Percentiles rank a stretch among this genome's conserved stretches.
phyloP scores from a whole-genome alignment of 2,888 invertebrate species.

The Mongoloraphidia duomilia region DNA sequence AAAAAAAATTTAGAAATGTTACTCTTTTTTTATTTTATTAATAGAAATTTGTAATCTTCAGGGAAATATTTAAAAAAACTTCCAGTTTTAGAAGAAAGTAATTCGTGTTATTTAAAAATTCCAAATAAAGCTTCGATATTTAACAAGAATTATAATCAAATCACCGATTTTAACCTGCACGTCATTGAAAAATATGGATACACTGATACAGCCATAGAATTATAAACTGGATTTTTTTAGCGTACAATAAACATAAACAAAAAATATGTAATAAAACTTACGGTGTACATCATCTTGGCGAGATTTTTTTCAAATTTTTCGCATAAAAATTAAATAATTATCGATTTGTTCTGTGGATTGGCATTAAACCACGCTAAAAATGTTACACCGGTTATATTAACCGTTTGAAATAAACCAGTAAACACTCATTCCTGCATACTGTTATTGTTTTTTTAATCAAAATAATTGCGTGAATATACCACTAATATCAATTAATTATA shows the following conservation, averaged over 20 bases:
- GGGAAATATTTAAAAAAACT: no score
- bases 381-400: slow-evolving; percentile 3
- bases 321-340: background rate
- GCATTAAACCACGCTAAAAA: slow-evolving; percentile 4
- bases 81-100: no score
- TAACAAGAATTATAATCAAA: no score
- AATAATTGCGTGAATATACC: background rate
- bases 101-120: no score
- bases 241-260: background rate
- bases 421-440: slow-evolving; percentile 1
- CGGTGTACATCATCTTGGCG: slow-evolving; percentile 36
- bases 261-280: slow-evolving; percentile 21
- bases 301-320: background rate
- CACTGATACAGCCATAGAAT: no score
- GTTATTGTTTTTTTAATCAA: background rate
- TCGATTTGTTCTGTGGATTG: background rate
- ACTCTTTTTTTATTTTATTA: no score
- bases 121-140: no score
- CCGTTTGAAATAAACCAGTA: slow-evolving; percentile 5
- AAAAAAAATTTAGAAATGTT: no score
- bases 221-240: background rate
- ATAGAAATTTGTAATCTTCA: no score
- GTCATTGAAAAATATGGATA: no score
- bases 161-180: no score
- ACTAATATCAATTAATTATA: background rate